These are phyloP conservation scores for Conus ventricosus DNA, from an alignment of 1,140 invertebrate species.

Conservation along the genomic window DNA sequence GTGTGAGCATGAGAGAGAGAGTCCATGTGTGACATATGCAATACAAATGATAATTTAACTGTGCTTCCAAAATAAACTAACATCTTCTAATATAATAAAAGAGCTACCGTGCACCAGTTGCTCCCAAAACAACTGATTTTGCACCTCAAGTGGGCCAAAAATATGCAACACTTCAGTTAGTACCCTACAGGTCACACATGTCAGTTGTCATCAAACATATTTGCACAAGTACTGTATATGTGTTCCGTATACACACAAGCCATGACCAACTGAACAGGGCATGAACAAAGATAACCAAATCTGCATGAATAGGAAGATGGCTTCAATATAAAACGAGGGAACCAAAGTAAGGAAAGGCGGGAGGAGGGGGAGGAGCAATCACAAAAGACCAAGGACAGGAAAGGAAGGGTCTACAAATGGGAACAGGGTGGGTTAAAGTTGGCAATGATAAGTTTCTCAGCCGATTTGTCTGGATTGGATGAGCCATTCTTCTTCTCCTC, in stretches of 20 bases:
- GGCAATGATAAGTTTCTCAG: not conserved
- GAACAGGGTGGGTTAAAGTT: not conserved
- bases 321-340: not conserved
- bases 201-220: not conserved
- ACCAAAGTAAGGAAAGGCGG: not conserved
- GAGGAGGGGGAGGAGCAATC: not conserved
- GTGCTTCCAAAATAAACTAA: not conserved
- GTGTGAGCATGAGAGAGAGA: not conserved
- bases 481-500: not conserved
- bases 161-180: not conserved
- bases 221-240: not conserved
- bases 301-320: not conserved
- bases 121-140: not conserved
- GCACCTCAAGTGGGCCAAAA: not conserved
- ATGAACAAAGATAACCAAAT: not conserved
- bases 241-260: constrained; percentile 3
- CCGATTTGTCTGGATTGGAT: not conserved
- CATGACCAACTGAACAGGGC: not conserved
- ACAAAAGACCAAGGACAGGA: not conserved
- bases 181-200: not conserved
- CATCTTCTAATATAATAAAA: not conserved
- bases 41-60: not conserved
- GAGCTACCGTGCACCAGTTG: not conserved
- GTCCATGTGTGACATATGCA: not conserved
- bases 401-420: not conserved